Evolutionary conservation across 2,888 invertebrate genomes (phyloP).

Genomic region (Lepidochitona cinerea): DNA sequence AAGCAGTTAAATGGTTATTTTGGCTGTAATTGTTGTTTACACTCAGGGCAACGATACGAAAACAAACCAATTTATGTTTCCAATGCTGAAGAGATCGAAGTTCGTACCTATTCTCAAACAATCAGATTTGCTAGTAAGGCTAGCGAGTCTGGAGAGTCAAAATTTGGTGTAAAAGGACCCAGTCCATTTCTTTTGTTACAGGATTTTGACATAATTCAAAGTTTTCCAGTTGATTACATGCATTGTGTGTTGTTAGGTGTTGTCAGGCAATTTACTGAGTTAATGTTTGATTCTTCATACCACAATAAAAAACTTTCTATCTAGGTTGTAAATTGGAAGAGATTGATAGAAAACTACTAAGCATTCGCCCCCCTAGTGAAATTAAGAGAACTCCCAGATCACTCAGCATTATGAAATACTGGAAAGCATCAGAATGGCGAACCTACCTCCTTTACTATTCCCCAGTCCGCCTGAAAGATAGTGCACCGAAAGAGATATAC

Average conservation of each 20-base stretch:
- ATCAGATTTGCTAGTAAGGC: not conserved
- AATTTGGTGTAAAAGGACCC: not conserved
- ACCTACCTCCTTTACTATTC: not conserved
- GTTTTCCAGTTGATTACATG: not conserved
- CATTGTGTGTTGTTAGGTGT: not conserved
- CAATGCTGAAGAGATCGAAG: not conserved
- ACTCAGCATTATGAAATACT: not conserved
- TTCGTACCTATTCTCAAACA: not conserved
- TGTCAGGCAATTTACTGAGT: not conserved
- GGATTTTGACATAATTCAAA: not conserved
- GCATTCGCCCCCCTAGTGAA: not conserved
- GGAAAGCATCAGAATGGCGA: not conserved
- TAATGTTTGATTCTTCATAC: no score
- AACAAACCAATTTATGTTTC: not conserved
- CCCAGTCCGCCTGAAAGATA: not conserved
- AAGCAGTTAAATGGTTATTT: slow-evolving; percentile 1
- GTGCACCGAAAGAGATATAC: not conserved
- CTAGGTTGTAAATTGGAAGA: not conserved
- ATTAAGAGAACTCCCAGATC: not conserved
- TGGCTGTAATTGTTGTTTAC: not conserved
- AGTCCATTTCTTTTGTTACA: not conserved
- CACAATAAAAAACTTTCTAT: not conserved
- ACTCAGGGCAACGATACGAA: not conserved
- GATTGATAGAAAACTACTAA: not conserved
- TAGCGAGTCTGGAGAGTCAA: not conserved